Evolutionary conservation across 2,113 vertebrate species (phyloP).

Genomic region (Setophaga petechia): DNA sequence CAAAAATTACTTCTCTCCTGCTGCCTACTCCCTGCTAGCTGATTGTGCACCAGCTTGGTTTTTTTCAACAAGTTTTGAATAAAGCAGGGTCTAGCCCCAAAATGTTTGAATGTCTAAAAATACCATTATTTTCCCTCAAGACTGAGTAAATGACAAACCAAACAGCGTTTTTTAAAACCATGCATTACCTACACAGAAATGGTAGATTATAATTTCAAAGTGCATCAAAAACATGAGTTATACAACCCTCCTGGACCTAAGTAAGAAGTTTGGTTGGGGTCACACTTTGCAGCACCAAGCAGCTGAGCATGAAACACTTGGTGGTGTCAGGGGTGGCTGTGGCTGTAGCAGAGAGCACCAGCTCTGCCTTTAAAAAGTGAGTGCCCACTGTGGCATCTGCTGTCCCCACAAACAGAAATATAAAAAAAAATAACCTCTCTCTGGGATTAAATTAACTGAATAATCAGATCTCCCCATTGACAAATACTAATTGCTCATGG

Average conservation of each 20-base stretch:
- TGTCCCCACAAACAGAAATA: neutral
- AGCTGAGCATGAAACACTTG: rapidly evolving
- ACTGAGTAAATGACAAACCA: neutral
- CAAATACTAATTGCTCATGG: neutral
- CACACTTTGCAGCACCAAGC: neutral
- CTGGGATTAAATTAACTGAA: neutral
- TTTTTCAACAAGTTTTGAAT: neutral
- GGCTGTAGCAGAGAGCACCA: neutral
- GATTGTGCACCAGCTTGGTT: neutral
- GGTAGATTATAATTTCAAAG: neutral
- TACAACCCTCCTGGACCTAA: neutral
- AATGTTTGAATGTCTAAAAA: neutral
- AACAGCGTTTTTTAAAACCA: rapidly evolving
- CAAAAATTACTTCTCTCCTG: neutral
- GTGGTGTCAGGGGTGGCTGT: neutral
- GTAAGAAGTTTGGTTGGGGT: neutral
- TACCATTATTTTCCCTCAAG: neutral
- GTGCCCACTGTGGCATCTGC: no score
- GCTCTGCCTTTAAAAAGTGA: neutral
- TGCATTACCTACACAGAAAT: neutral
- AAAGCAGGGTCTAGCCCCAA: neutral
- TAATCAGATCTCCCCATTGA: neutral
- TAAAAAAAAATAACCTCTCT: neutral
- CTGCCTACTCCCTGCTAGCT: neutral
- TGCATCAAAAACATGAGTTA: neutral